These are phyloP conservation scores for Pristionchus arcanus DNA, from an alignment of 2,888 invertebrate species.

Conservation along the genomic window DNA sequence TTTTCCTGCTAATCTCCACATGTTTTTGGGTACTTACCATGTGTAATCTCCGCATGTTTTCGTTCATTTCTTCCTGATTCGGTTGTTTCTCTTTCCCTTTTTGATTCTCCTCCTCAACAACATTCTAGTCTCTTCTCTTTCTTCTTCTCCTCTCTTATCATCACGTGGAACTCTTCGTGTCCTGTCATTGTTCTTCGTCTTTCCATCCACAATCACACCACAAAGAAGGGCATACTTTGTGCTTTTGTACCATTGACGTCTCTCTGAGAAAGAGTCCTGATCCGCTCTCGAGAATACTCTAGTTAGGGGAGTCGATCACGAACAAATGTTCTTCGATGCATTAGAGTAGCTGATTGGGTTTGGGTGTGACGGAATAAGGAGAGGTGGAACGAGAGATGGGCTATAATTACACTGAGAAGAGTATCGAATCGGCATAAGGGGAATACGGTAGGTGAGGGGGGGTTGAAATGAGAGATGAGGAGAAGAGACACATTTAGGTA, in stretches of 20 bases:
- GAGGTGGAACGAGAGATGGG: constrained; percentile 22
- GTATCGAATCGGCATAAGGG: not conserved
- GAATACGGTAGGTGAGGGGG: not conserved
- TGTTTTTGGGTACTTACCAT: not conserved
- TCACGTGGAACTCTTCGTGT: not conserved
- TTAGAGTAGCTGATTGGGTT: constrained; percentile 51
- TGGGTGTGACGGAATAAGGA: not conserved
- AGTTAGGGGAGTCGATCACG: constrained; percentile 43
- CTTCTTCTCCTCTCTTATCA: not conserved
- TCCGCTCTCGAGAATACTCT: not conserved
- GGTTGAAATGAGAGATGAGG: not conserved
- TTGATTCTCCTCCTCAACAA: not conserved
- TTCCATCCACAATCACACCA: not conserved
- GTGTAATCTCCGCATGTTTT: not conserved
- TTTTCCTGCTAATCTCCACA: not conserved
- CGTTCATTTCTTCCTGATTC: not conserved
- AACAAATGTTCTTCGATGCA: constrained; percentile 24
- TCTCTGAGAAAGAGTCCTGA: not conserved
- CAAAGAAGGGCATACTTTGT: not conserved
- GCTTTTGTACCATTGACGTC: not conserved
- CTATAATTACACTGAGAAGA: not conserved
- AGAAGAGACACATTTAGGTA: not conserved
- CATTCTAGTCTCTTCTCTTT: not conserved
- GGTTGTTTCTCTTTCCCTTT: not conserved
- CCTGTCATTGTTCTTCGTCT: not conserved